These are phyloP conservation scores for Delichon dasypus DNA, from an alignment of 2,797 vertebrate species.

Conservation along the genomic window DNA sequence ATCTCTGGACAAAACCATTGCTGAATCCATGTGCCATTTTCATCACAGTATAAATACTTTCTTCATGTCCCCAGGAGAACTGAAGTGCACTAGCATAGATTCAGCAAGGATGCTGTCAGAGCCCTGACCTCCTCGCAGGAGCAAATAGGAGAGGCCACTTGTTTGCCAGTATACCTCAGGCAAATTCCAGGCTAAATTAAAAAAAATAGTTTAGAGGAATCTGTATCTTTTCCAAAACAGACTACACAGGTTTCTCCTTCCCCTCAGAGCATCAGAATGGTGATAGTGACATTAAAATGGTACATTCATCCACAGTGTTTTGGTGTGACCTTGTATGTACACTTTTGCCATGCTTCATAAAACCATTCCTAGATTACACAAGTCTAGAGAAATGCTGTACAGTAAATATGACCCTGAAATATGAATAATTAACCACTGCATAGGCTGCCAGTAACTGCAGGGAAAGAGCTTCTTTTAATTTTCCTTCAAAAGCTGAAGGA, in stretches of 20 bases:
- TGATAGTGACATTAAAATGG: neutral
- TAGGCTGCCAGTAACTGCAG: slow-evolving; percentile 35
- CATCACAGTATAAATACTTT: neutral
- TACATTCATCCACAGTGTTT: neutral
- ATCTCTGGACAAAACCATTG: neutral
- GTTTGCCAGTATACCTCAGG: neutral
- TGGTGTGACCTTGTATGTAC: neutral
- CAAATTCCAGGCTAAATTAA: neutral
- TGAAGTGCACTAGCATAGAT: neutral
- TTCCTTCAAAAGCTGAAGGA: slow-evolving; percentile 30
- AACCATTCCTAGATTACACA: slow-evolving; percentile 39
- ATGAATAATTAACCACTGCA: slow-evolving; percentile 23
- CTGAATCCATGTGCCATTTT: neutral
- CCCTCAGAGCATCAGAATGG: neutral
- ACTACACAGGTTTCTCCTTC: neutral
- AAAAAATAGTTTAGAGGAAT: neutral
- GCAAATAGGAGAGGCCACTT: neutral
- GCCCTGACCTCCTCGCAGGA: neutral
- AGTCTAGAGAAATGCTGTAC: slow-evolving; percentile 16
- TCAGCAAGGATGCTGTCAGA: neutral
- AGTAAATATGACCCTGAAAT: slow-evolving; percentile 20
- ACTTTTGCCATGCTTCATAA: neutral
- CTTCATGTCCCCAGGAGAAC: neutral
- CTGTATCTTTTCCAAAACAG: neutral
- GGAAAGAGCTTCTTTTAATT: slow-evolving; percentile 17